Percentiles rank a stretch among this genome's conserved stretches.
phyloP scores from a whole-genome alignment of 2,888 invertebrate genomes.

The Apamea monoglypha region DNA sequence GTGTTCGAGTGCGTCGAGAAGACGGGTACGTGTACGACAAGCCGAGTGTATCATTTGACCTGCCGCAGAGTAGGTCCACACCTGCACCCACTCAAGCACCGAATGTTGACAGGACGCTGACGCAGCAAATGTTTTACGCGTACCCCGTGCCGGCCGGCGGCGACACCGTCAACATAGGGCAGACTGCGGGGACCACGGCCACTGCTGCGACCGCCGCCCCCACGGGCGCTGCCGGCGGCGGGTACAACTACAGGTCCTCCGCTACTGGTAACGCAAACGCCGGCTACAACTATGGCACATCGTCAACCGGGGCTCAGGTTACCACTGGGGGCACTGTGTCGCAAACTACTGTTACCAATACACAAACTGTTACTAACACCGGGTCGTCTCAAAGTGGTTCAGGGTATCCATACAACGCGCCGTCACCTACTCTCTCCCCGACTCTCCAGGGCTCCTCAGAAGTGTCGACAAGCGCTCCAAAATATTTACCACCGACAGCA shows the following conservation, averaged over 20 bases:
- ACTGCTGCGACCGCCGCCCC: conserved; percentile 38
- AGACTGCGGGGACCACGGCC: conserved; percentile 65
- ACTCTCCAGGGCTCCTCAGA: conserved; percentile 51
- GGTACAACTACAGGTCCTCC: conserved; percentile 62
- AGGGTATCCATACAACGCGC: conserved; percentile 69
- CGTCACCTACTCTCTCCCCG: conserved; percentile 59
- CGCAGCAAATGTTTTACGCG: conserved; percentile 86
- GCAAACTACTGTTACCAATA: conserved; percentile 34
- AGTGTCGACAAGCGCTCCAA: conserved; percentile 82
- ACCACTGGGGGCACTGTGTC: conserved; percentile 35
- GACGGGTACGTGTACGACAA: conserved; percentile 86
- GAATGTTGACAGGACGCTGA: conserved; percentile 82
- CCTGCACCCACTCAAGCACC: conserved; percentile 80
- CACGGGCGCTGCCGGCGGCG: conserved; percentile 34
- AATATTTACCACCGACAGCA: conserved; percentile 80
- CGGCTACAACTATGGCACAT: conserved; percentile 74
- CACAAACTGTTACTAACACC: conserved; percentile 34
- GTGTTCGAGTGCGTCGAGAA: conserved; percentile 80
- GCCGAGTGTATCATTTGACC: conserved; percentile 84
- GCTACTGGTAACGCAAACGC: conserved; percentile 38
- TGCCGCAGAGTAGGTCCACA: conserved; percentile 76
- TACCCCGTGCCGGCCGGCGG: conserved; percentile 80
- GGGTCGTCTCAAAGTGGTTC: conserved; percentile 48
- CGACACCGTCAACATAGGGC: conserved; percentile 75
- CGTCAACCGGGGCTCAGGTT: conserved; percentile 47